Evolutionary conservation across 2,113 vertebrate species (phyloP), one percentile per base, ranked within the genome.

Genomic region (Ochotona curzoniae): DNA sequence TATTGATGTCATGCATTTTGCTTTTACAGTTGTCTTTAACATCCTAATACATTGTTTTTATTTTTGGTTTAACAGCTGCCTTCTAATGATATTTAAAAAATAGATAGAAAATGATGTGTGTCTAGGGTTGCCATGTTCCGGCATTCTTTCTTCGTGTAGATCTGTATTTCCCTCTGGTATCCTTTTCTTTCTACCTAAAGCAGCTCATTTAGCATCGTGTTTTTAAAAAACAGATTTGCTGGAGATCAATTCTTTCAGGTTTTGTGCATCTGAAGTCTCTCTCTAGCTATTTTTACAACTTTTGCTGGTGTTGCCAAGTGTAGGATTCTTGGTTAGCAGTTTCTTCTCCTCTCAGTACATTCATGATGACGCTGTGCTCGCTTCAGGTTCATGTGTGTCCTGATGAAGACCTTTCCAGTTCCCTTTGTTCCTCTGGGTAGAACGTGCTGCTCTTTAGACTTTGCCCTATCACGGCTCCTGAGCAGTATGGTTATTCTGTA

Each of bases 31-130:
- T 91, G 26, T 69, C 69, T 47, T 94, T 67, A 88, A 61, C 1
- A 17, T 70, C 18, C 44, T 64, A 15, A 15, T 47, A 54, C 51
- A 32, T 54, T 80, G 23, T 87, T 79, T 35, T n/a, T 83, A 30
- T 87, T 94, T 88, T 92, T 94, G 12, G 23, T 83, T 64, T 61
- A 38, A 60, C 2, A 85, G 8, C 47, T n/a, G 66, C 35, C 51
- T 61, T 4, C 81, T 26, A 69, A 87, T 18, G n/a, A 86, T 44
- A 74, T 80, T 17, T 67, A 89, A 76, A 18, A 64, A 74, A 79
- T 57, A 79, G 60, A 30, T 60, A 61, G 57, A 57, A 38, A 44
- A 60, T 60, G 75, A 20, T 49, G 14, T 80, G 57, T 67, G 21
- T 20, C 9, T n/a, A 87, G 11, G 44, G 15, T 23, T 80, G 17